Evolutionary conservation across 2,113 vertebrate genomes (phyloP), one percentile per base, ranked within the genome.

Genomic region (Xiphias gladius): DNA sequence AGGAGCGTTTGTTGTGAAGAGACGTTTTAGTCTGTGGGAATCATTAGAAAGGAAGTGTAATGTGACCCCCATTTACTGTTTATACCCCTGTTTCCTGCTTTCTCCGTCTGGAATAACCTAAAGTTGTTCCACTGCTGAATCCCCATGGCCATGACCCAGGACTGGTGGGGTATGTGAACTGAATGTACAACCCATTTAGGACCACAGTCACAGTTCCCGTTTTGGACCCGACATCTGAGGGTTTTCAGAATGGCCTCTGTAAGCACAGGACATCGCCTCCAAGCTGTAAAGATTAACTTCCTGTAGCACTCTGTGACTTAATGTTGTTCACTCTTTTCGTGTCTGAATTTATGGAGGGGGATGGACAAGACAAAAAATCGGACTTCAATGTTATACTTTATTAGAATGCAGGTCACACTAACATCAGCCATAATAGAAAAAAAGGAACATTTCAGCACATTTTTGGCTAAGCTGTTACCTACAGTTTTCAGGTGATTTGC

Each of bases 11-110:
- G 79, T 84, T 86, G 73, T 78, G 35, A 61, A 35, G 73, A 65
- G 62, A 77, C 74, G 75, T 70, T 88, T 88, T 70, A 81, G 82
- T 83, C 82, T 85, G 86, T 90, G 90, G 86, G 93, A 91, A 93
- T 80, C 85, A 76, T 52, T 78, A 57, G 30, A 86, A 87, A 88
- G 93, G 89, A 91, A 91, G 80, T 91, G 88, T 79, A 95, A 93
- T 63, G 83, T 82, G 88, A 94, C 88, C 90, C 90, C 81, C 80
- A 50, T 89, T 92, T 86, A 80, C 80, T 95, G 94, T 96, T 96
- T 95, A 95, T 91, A 85, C 76, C 89, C 87, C 86, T 14, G 41
- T 90, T 95, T 95, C 95, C 94, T 95, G 94, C 90, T 85, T 85
- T 88, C 75, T 89, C 73, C 69, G 75, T 90, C 82, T 87, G 88